Evolutionary conservation across 2,113 vertebrate species (phyloP).

Genomic region (Kryptolebias marmoratus): DNA sequence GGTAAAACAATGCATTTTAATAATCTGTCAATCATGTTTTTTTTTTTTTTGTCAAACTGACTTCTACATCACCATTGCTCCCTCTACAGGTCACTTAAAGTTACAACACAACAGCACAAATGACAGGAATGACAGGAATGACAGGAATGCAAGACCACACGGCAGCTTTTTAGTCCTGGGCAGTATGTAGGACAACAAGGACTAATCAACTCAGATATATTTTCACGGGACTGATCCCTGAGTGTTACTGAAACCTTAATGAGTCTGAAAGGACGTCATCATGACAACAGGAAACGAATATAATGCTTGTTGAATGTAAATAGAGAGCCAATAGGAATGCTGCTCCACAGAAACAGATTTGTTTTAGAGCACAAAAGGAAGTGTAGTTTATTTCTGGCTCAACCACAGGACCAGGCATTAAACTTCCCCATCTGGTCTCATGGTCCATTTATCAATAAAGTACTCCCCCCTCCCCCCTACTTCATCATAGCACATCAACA

Average conservation of each 20-base stretch:
- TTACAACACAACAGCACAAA: not conserved
- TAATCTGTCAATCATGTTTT: not conserved
- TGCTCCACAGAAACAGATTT: no score
- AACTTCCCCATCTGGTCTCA: slow-evolving; percentile 41
- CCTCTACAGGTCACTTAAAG: slow-evolving; percentile 45
- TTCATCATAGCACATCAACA: not conserved
- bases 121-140: slow-evolving; percentile 28
- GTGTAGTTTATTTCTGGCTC: not conserved
- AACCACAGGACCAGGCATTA: slow-evolving; percentile 19
- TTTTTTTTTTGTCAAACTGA: not conserved
- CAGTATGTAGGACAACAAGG: not conserved
- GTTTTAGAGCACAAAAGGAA: slow-evolving; percentile 21
- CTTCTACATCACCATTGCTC: slow-evolving; percentile 29
- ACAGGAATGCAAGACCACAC: slow-evolving; percentile 39
- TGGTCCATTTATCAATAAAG: not conserved
- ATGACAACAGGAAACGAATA: no score
- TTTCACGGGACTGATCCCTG: no score
- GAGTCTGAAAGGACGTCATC: no score
- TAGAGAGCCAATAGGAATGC: no score
- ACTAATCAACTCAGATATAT: no score
- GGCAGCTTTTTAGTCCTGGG: not conserved
- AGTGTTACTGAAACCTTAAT: no score
- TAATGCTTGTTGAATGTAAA: no score
- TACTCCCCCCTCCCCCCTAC: no score
- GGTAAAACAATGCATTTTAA: not conserved